Conservation (phyloP, 2,888 invertebrate species). For the Arrhopalites spinosus region DNA sequence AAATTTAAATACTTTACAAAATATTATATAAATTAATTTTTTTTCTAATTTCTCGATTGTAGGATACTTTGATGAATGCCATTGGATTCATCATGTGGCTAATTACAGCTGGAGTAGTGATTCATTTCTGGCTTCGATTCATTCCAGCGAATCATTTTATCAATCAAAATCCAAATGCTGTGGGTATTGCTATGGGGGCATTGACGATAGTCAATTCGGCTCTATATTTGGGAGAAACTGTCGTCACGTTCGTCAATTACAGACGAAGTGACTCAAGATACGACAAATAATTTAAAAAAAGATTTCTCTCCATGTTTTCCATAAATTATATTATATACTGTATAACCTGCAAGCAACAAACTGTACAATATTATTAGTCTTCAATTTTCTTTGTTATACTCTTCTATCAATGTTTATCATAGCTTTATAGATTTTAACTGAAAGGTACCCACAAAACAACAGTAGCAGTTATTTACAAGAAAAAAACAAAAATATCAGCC, state of each 20-base stretch:
- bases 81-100: slow-evolving; percentile 83
- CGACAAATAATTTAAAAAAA: slow-evolving; percentile 4
- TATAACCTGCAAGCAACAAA: not conserved
- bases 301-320: not conserved
- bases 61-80: slow-evolving; percentile 90
- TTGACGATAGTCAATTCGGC: slow-evolving; percentile 80
- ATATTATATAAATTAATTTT: not conserved
- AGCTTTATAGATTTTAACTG: not conserved
- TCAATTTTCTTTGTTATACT: not conserved
- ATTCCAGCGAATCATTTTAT: slow-evolving; percentile 75
- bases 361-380: not conserved
- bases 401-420: not conserved
- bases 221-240: slow-evolving; percentile 78
- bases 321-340: too few relatives aligned
- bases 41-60: slow-evolving; percentile 55
- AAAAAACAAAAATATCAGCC: not conserved
- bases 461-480: not conserved
- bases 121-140: slow-evolving; percentile 89
- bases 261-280: slow-evolving; percentile 22
- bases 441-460: not conserved
- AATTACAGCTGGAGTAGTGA: slow-evolving; percentile 81
- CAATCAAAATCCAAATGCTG: slow-evolving; percentile 73
- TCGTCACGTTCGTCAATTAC: slow-evolving; percentile 75
- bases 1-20: not conserved
- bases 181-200: slow-evolving; percentile 79